Percentiles rank a stretch among this genome's conserved stretches.
phyloP scores from a whole-genome alignment of 2,797 vertebrate species.

The Morus bassanus region DNA sequence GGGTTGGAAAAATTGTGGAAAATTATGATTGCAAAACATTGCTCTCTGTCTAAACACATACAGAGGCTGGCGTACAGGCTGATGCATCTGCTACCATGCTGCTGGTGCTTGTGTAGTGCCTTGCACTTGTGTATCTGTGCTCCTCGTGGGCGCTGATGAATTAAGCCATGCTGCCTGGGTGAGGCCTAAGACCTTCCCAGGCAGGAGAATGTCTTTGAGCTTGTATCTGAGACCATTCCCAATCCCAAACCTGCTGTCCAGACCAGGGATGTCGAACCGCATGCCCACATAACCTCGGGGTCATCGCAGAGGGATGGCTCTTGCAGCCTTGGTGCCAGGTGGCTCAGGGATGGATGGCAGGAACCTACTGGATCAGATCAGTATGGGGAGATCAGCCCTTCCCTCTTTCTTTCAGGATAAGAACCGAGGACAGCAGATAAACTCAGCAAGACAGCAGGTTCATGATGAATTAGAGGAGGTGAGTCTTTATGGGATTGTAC shows the following conservation, averaged over 20 bases:
- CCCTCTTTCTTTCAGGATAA: neutral
- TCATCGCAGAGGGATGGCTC: neutral
- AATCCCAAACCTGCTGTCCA: neutral
- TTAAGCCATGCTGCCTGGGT: neutral
- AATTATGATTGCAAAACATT: neutral
- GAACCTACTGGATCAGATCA: neutral
- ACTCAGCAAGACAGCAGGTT: neutral
- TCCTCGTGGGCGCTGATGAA: rapidly evolving
- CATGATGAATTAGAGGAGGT: neutral
- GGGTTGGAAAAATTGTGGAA: neutral
- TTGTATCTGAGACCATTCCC: neutral
- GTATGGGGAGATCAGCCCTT: neutral
- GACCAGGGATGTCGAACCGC: neutral
- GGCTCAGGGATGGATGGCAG: neutral
- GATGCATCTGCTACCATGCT: neutral
- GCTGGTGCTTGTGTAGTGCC: rapidly evolving
- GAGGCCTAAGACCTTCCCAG: neutral
- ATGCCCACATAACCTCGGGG: rapidly evolving
- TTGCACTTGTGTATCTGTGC: neutral
- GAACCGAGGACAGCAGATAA: neutral
- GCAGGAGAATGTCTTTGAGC: neutral
- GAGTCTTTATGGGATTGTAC: neutral
- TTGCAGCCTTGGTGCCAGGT: rapidly evolving
- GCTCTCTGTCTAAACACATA: neutral
- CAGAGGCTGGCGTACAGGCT: neutral